These are phyloP conservation scores for Lysandra coridon DNA, from an alignment of 2,888 invertebrate species.

Conservation along the genomic window DNA sequence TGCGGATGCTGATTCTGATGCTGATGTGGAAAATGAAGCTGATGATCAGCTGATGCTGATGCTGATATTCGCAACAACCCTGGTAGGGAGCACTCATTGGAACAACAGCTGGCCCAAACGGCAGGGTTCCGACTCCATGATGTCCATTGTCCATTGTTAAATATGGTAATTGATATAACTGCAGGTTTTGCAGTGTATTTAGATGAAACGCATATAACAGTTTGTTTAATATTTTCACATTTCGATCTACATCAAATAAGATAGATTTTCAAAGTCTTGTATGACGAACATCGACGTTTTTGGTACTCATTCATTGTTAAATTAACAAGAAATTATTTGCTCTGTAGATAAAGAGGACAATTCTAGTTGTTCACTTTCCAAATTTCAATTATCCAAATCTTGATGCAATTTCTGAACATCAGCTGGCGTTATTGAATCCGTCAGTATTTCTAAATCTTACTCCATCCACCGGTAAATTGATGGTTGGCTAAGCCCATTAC, in stretches of 20 bases:
- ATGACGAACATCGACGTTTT: too few relatives aligned
- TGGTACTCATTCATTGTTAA: too few relatives aligned
- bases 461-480: slow-evolving; percentile 13
- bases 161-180: neutral
- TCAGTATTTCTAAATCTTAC: slow-evolving; percentile 9
- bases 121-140: slow-evolving; percentile 32
- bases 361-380: too few relatives aligned
- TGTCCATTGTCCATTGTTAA: neutral
- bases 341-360: too few relatives aligned
- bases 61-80: too few relatives aligned
- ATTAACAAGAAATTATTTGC: too few relatives aligned
- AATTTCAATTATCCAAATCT: neutral
- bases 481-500: slow-evolving; percentile 21
- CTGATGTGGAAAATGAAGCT: too few relatives aligned
- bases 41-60: too few relatives aligned
- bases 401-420: neutral
- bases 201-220: neutral
- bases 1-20: too few relatives aligned
- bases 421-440: neutral
- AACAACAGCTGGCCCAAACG: slow-evolving; percentile 51
- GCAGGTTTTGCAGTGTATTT: neutral
- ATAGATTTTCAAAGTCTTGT: too few relatives aligned
- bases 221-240: neutral
- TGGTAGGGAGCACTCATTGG: slow-evolving; percentile 44
- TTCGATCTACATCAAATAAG: too few relatives aligned